Percentiles rank a stretch among this genome's conserved stretches.
Conservation (phyloP, 2,888 invertebrate species). For the Ariolimax columbianus region DNA sequence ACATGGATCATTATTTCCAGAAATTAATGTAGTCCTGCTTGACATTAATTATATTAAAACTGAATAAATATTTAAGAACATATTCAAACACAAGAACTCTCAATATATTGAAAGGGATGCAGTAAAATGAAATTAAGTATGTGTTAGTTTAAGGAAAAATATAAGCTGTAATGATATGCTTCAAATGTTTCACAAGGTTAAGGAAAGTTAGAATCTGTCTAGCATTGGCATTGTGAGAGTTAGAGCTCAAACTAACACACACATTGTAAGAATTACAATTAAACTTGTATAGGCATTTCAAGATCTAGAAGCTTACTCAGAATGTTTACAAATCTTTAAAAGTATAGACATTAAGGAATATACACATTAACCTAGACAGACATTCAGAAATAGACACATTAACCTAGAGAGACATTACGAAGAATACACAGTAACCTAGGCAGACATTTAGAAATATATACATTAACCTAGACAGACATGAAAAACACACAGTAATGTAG, state of each 20-base stretch:
- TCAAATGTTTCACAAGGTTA: not conserved
- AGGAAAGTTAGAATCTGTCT: not conserved
- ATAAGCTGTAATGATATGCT: not conserved
- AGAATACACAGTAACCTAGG: not conserved
- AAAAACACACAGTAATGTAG: not conserved
- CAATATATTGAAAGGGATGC: not conserved
- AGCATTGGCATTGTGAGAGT: not conserved
- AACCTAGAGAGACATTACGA: not conserved
- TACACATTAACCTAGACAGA: not conserved
- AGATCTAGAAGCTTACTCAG: not conserved
- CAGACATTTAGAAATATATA: not conserved
- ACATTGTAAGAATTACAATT: not conserved
- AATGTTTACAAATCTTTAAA: not conserved
- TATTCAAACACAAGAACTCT: not conserved
- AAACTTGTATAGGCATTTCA: too few relatives aligned
- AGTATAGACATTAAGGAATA: not conserved
- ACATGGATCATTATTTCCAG: too few relatives aligned
- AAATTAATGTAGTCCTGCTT: too few relatives aligned
- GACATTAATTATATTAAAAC: too few relatives aligned
- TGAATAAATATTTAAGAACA: not conserved
- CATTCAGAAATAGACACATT: not conserved
- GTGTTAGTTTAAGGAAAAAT: constrained; percentile 5
- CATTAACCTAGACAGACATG: not conserved
- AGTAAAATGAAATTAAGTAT: not conserved
- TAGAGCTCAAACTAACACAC: not conserved